Conservation (phyloP, 1,140 invertebrate genomes). For the Pachyrhynchus sulphureomaculatus region DNA sequence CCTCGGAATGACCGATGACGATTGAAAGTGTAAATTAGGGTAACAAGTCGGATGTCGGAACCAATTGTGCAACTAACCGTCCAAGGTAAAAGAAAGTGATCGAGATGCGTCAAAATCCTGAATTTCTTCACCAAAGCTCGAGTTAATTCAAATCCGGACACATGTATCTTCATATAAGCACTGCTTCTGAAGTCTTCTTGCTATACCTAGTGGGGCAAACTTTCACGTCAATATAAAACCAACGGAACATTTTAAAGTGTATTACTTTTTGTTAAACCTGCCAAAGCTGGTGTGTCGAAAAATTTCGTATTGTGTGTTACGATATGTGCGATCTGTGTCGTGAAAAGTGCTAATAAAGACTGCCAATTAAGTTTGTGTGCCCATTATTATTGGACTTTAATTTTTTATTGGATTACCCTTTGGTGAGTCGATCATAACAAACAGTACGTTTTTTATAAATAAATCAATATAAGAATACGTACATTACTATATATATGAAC, state of each 20-base stretch:
- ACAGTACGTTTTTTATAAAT: neutral
- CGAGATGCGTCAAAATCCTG: conserved; percentile 37
- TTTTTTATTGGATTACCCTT: conserved; percentile 19
- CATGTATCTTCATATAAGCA: conserved; percentile 32
- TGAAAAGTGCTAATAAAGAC: conserved; percentile 32
- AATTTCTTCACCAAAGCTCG: conserved; percentile 32
- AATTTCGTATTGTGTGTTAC: conserved; percentile 24
- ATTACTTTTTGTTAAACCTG: conserved; percentile 43
- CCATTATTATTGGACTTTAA: conserved; percentile 23
- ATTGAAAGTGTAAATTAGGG: conserved; percentile 37
- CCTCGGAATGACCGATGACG: conserved; percentile 13
- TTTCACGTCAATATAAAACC: conserved; percentile 51
- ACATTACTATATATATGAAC: neutral
- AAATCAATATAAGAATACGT: neutral
- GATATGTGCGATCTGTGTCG: conserved; percentile 27
- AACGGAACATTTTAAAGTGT: conserved; percentile 48
- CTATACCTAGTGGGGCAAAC: conserved; percentile 44
- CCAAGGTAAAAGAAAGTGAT: conserved; percentile 42
- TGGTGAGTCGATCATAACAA: conserved; percentile 12
- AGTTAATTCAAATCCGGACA: conserved; percentile 34
- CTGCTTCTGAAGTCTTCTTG: conserved; percentile 17
- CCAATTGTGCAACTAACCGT: conserved; percentile 39
- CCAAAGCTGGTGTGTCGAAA: conserved; percentile 31
- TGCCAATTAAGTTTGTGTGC: conserved; percentile 16
- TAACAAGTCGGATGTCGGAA: conserved; percentile 35